Evolutionary conservation across 92 coral and sea anemone species (phyloP).

Genomic region (Desmophyllum pertusum): DNA sequence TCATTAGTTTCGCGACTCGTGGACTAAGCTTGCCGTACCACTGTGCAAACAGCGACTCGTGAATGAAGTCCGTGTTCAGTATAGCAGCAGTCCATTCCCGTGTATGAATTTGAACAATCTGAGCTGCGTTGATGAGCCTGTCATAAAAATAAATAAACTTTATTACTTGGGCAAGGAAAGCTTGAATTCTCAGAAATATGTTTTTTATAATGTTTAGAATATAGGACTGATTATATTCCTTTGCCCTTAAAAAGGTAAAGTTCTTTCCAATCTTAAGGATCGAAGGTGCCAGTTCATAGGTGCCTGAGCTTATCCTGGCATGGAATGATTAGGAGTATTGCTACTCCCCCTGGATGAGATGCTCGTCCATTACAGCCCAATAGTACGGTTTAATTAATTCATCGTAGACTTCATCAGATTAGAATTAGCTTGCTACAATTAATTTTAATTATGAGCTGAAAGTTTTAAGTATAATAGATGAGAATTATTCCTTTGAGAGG

Average conservation of each 20-base stretch:
- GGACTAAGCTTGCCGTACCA: slow-evolving; percentile 72
- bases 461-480: too few species aligned
- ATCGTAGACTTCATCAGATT: too few species aligned
- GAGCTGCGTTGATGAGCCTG: slow-evolving; percentile 79
- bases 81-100: slow-evolving; percentile 86
- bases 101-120: slow-evolving; percentile 74
- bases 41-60: slow-evolving; percentile 65
- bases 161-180: neutral
- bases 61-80: slow-evolving; percentile 61
- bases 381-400: too few species aligned
- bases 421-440: neutral
- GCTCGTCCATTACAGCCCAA: too few species aligned
- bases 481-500: neutral
- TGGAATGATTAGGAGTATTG: too few species aligned
- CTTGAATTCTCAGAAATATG: neutral
- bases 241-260: neutral
- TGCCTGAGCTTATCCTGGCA: too few species aligned
- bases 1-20: slow-evolving; percentile 27
- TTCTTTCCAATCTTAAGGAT: neutral
- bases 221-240: too few species aligned
- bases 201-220: too few species aligned
- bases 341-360: too few species aligned
- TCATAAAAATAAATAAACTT: neutral
- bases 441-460: neutral
- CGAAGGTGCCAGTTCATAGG: too few species aligned